Conservation (phyloP, 2,888 invertebrate species). For the Drosophila yooni region DNA sequence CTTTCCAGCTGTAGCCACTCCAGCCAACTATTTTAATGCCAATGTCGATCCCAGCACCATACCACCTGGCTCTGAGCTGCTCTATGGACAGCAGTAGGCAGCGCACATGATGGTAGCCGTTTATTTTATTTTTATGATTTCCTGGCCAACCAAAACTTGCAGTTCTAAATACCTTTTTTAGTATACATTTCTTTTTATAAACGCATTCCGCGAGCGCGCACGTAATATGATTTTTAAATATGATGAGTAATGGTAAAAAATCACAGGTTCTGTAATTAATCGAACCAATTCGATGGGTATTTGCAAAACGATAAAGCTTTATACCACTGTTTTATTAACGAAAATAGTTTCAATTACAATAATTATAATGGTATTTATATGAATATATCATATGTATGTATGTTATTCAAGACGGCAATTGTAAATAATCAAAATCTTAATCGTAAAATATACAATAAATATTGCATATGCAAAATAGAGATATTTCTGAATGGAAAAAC, state of each 20-base stretch:
- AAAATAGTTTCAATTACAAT: slow-evolving; percentile 71
- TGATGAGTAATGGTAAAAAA: slow-evolving; percentile 16
- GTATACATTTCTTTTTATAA: slow-evolving; percentile 36
- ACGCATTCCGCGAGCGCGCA: slow-evolving; percentile 58
- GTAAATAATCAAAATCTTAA: slow-evolving; percentile 68
- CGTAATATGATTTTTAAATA: slow-evolving; percentile 33
- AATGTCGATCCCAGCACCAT: slow-evolving; percentile 86
- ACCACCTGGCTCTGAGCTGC: slow-evolving; percentile 88
- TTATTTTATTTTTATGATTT: slow-evolving; percentile 43
- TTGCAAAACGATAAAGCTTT: slow-evolving; percentile 64
- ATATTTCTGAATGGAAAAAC: not conserved
- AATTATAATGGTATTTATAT: slow-evolving; percentile 66
- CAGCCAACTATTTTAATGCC: slow-evolving; percentile 88
- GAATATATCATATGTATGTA: slow-evolving; percentile 49
- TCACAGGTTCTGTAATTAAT: slow-evolving; percentile 25
- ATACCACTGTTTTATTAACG: slow-evolving; percentile 50
- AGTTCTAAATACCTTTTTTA: slow-evolving; percentile 1
- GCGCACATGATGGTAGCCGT: slow-evolving; percentile 18
- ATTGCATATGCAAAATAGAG: slow-evolving; percentile 21
- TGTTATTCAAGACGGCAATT: slow-evolving; percentile 62
- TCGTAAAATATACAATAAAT: slow-evolving; percentile 57
- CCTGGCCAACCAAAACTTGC: slow-evolving; percentile 28
- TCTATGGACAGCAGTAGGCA: slow-evolving; percentile 86
- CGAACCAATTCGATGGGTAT: slow-evolving; percentile 32
- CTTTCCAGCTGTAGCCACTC: slow-evolving; percentile 82